A percentile compares a stretch with the other conserved stretches of the same genome.
Evolutionary conservation across 2,113 vertebrate species (phyloP).

Genomic region (Etia nguti): DNA sequence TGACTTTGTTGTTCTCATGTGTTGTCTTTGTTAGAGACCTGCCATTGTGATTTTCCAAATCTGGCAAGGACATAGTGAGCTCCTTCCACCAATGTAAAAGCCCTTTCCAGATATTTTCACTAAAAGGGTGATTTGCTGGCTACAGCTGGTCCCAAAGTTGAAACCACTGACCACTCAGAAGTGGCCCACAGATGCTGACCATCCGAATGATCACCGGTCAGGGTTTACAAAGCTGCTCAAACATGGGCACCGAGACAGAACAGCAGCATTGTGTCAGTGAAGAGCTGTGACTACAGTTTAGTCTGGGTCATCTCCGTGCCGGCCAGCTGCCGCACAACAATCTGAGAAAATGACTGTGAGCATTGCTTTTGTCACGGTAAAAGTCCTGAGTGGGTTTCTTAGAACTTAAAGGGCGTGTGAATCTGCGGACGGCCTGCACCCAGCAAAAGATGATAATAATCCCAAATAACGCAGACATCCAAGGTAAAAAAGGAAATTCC

Average conservation of each 20-base stretch:
- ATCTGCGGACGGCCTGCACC: too few relatives aligned
- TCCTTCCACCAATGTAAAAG: accelerated
- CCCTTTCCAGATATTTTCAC: not conserved
- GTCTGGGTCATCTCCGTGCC: not conserved
- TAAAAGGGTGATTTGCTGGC: not conserved
- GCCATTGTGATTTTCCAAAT: not conserved
- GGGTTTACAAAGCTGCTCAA: not conserved
- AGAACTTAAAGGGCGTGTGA: too few relatives aligned
- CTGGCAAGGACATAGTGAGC: not conserved
- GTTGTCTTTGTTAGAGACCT: not conserved
- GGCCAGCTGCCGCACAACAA: not conserved
- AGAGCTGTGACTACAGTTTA: not conserved
- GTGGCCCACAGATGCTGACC: not conserved
- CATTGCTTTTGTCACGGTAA: not conserved
- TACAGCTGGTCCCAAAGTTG: not conserved
- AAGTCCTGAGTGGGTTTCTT: too few relatives aligned
- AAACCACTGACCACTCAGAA: not conserved
- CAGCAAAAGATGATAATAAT: not conserved
- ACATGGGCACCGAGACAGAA: not conserved
- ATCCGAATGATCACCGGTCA: not conserved
- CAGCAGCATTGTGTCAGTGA: not conserved
- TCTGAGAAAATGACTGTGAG: not conserved
- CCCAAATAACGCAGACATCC: not conserved
- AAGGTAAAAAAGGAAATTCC: not conserved
- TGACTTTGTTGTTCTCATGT: not conserved